Evolutionary conservation across 2,113 vertebrate species (phyloP).

Genomic region (Elephantulus edwardii): DNA sequence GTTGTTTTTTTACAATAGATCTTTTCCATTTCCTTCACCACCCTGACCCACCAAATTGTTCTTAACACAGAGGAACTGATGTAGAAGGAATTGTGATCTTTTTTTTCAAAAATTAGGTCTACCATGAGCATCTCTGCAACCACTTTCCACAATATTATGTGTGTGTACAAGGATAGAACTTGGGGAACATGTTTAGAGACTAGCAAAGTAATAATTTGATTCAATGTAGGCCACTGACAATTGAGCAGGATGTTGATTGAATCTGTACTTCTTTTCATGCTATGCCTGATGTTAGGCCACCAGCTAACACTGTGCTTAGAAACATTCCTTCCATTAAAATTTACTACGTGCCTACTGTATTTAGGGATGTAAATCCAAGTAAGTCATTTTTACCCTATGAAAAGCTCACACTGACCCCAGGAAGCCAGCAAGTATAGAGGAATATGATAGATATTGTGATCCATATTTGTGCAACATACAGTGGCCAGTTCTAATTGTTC

Average conservation of each 20-base stretch:
- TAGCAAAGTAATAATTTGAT: not conserved
- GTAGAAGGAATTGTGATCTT: not conserved
- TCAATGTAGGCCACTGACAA: not conserved
- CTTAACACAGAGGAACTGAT: not conserved
- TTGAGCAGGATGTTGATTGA: not conserved
- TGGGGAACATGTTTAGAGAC: not conserved
- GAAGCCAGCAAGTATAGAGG: constrained; percentile 10
- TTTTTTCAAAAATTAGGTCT: not conserved
- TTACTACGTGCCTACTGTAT: constrained; percentile 12
- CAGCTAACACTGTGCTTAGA: not conserved
- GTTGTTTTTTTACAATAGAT: no score
- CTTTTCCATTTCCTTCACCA: no score
- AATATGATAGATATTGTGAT: not conserved
- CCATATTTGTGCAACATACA: not conserved
- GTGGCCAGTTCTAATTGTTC: not conserved
- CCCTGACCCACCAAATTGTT: no score
- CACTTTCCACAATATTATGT: not conserved
- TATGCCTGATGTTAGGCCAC: not conserved
- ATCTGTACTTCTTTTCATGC: constrained; percentile 26
- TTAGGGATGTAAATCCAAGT: constrained; percentile 8
- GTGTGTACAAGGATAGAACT: not conserved
- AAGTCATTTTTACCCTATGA: constrained; percentile 13
- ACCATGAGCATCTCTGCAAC: not conserved
- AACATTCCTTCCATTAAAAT: constrained; percentile 13
- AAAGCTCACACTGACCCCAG: not conserved